phyloP scores from a whole-genome alignment of 2,888 invertebrate genomes.

The Dolomedes plantarius region DNA sequence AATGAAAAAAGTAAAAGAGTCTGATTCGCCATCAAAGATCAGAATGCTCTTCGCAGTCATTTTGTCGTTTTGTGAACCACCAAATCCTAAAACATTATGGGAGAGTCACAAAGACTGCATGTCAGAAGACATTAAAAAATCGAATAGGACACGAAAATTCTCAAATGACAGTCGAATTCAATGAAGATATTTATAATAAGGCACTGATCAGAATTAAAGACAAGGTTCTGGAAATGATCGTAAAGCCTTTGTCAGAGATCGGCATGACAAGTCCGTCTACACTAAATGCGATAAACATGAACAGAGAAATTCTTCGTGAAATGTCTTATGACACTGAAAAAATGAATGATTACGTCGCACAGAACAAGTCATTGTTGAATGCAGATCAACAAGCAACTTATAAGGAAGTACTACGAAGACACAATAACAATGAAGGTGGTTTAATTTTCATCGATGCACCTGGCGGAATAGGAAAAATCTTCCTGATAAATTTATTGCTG shows the following conservation, averaged over 20 bases:
- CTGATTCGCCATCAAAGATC: constrained; percentile 31
- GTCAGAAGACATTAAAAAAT: neutral
- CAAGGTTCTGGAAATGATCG: neutral
- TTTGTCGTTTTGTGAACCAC: constrained; percentile 45
- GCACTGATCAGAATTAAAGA: neutral
- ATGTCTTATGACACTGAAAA: neutral
- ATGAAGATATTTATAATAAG: neutral
- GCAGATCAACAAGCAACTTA: neutral
- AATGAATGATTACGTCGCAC: neutral
- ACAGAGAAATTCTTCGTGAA: neutral
- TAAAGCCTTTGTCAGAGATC: neutral
- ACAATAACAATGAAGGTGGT: neutral
- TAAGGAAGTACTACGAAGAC: neutral
- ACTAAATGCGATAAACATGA: neutral
- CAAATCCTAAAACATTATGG: neutral
- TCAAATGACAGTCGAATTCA: neutral
- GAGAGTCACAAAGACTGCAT: neutral
- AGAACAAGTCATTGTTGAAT: neutral
- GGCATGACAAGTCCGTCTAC: neutral
- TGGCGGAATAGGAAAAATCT: constrained; percentile 78
- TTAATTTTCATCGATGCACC: constrained; percentile 76
- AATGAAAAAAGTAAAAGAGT: constrained; percentile 61
- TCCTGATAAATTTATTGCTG: constrained; percentile 69
- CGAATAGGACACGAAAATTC: neutral
- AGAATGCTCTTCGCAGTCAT: constrained; percentile 69